Evolutionary conservation across 2,113 vertebrate species (phyloP).

Genomic region (Gopherus flavomarginatus): DNA sequence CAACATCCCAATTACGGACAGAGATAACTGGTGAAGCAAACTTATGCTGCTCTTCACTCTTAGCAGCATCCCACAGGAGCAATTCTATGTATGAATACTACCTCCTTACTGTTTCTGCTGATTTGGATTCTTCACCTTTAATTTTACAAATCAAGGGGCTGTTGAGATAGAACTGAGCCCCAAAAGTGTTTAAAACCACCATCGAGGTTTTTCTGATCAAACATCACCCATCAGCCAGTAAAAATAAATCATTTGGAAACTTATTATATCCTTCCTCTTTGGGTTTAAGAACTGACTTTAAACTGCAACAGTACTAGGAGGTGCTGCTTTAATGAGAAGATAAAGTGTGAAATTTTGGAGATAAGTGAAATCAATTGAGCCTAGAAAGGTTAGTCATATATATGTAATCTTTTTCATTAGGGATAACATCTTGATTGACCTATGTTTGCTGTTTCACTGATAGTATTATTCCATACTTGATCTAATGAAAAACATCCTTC

Average conservation of each 20-base stretch:
- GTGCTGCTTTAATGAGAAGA: neutral
- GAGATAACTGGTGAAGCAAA: neutral
- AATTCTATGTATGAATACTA: neutral
- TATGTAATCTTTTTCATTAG: neutral
- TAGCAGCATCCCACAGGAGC: neutral
- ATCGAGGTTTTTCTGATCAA: neutral
- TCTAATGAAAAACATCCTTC: neutral
- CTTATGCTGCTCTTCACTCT: neutral
- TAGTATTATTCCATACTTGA: neutral
- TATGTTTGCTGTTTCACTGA: neutral
- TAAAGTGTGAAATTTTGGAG: neutral
- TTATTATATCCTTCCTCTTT: neutral
- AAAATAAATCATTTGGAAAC: neutral
- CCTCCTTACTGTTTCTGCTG: neutral
- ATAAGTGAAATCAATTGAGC: neutral
- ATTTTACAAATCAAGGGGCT: neutral
- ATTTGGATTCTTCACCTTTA: neutral
- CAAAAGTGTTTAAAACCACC: neutral
- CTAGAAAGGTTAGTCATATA: neutral
- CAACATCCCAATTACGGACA: neutral
- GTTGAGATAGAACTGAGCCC: neutral
- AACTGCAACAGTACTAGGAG: neutral
- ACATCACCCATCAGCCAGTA: neutral
- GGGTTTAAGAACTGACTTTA: neutral
- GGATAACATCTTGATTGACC: neutral